Evolutionary conservation across 2,113 vertebrate species (phyloP).

Genomic region (Toxotes jaculatrix): DNA sequence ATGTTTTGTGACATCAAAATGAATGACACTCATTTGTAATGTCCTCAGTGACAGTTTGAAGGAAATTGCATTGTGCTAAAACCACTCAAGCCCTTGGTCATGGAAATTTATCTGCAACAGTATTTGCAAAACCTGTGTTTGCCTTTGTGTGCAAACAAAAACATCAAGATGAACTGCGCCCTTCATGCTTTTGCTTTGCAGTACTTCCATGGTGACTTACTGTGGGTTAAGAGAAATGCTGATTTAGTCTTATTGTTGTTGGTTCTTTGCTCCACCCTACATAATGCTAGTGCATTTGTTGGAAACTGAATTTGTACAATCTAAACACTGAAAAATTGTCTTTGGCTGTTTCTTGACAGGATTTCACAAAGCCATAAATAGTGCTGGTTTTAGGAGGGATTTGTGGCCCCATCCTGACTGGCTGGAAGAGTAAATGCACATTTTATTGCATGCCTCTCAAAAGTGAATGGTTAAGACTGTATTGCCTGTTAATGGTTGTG

Average conservation of each 20-base stretch:
- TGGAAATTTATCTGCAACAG: slow-evolving; percentile 31
- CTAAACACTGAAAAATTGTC: not conserved
- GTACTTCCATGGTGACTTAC: not conserved
- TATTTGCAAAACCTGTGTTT: slow-evolving; percentile 26
- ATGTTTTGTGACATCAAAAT: slow-evolving; percentile 59
- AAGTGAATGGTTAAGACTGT: not conserved
- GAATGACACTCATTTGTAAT: slow-evolving; percentile 59
- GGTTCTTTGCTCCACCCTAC: not conserved
- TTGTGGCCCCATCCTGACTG: not conserved
- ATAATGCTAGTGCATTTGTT: not conserved
- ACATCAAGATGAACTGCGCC: not conserved
- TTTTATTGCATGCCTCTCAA: not conserved
- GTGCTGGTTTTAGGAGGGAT: not conserved
- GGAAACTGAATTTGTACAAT: not conserved
- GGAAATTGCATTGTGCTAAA: slow-evolving; percentile 72
- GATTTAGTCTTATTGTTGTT: not conserved
- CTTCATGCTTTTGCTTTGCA: slow-evolving; percentile 2
- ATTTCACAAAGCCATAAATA: not conserved
- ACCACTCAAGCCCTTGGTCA: slow-evolving; percentile 43
- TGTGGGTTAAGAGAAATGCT: not conserved
- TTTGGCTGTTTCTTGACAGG: not conserved
- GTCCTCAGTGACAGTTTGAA: slow-evolving; percentile 63
- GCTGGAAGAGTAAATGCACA: not conserved
- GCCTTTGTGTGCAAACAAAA: slow-evolving; percentile 27
- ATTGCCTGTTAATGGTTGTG: slow-evolving; percentile 32